Base-by-base conservation (phyloP, 2,797 vertebrate genomes). In the Pseudochirops corinnae region DNA sequence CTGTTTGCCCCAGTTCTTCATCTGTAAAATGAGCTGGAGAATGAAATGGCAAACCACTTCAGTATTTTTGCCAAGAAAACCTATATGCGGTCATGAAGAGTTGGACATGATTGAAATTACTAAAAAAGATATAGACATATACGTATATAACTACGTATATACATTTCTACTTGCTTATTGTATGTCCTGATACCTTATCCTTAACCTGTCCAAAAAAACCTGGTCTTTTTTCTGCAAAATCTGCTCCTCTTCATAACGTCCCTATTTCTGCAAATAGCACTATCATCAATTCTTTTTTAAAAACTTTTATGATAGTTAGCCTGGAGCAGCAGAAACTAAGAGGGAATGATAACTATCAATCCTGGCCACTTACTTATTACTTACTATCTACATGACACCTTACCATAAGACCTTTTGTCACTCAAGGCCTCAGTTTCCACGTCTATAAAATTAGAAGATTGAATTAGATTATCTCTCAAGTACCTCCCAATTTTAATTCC, bases 21-120 rank as follows among this genome's bases (percentile, higher is more conserved):
- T 29, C 39, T 21, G 26, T 50, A 57, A 74, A 93, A 67, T 82
- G 67, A 82, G 67, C 33, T 87, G 57, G 7, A 39, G 52, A 6
- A 33, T 24, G n/a, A 93, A 92, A 93, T 52, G n/a, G 39, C 94
- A 67, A 93, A 82, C 39, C 90, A 52, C 12, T 50, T 91, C 18
- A 82, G 16, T 4, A 74, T 18, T 33, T n/a, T 82, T 82, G n/a
- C 67, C 16, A 82, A 82, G 67, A 82, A 82, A 74, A 82, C 7
- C n/a, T 6, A 82, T 24, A 82, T 82, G n/a, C n/a, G 6, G 18
- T 74, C 33, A 74, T 74, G n/a, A 74, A 74, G n/a, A 39, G 14
- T 46, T 82, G n/a, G n/a, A 82, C n/a, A 24, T 21, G 2, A 46
- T 5, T 74, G 62, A 82, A 82, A 39, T 74, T n/a, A 74, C 5